These are phyloP conservation scores for Deilephila elpenor DNA, from an alignment of 2,888 invertebrate species.

Conservation along the genomic window DNA sequence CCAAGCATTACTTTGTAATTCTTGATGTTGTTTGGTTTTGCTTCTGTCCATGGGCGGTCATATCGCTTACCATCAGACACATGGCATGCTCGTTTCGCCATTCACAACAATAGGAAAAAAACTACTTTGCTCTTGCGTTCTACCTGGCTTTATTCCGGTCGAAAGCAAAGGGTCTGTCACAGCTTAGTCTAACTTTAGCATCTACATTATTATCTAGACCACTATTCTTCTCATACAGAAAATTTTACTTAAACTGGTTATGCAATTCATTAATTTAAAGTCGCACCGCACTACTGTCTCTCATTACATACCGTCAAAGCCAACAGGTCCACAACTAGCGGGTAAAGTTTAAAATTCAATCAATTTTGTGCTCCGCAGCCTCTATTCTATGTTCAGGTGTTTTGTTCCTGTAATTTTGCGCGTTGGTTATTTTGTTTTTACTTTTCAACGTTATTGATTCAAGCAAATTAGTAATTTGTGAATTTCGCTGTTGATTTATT, in stretches of 20 bases:
- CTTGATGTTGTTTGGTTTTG: no score
- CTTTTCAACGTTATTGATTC: slow-evolving; percentile 30
- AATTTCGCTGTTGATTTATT: slow-evolving; percentile 18
- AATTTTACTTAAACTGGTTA: not conserved
- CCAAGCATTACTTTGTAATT: no score
- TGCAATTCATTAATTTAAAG: slow-evolving; percentile 16
- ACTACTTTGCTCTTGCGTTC: no score
- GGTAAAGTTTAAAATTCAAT: slow-evolving; percentile 35
- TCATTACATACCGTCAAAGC: not conserved
- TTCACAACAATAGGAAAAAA: no score
- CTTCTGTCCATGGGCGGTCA: no score
- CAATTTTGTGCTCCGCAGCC: slow-evolving; percentile 31
- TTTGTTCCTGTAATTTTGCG: slow-evolving; percentile 32
- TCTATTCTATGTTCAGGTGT: slow-evolving; percentile 30
- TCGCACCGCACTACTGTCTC: slow-evolving; percentile 8
- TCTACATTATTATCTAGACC: not conserved
- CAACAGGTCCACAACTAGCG: slow-evolving; percentile 31
- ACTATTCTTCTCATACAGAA: not conserved
- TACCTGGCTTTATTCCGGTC: no score
- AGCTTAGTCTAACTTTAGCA: no score
- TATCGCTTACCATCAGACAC: no score
- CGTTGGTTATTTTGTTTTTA: slow-evolving; percentile 31
- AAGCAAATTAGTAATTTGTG: slow-evolving; percentile 28
- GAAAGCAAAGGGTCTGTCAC: no score
- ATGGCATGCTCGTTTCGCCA: no score